Conservation (phyloP, 2,888 invertebrate genomes). For the Liodrosophila aerea region DNA sequence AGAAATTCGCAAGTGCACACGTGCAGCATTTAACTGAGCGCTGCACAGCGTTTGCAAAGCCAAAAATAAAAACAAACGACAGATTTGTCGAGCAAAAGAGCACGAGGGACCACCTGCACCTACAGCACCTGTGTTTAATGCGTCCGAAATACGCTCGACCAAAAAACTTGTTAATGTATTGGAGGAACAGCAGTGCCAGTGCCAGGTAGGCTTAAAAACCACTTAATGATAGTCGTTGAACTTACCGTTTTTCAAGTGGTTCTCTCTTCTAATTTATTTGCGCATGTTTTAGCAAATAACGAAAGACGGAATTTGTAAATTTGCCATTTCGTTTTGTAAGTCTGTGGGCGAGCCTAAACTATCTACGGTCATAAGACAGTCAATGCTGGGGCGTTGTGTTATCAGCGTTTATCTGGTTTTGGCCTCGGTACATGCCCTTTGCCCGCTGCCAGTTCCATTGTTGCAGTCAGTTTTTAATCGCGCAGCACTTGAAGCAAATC, state of each 20-base stretch:
- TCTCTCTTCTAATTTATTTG: slow-evolving; percentile 14
- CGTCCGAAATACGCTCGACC: slow-evolving; percentile 9
- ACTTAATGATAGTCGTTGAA: slow-evolving; percentile 12
- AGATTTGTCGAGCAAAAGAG: slow-evolving; percentile 1
- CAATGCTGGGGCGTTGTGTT: slow-evolving; percentile 14
- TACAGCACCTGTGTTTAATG: slow-evolving; percentile 4
- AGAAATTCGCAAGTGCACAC: slow-evolving; percentile 11
- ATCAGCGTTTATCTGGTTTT: slow-evolving; percentile 49
- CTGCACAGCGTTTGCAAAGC: neutral
- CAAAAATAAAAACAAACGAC: slow-evolving; percentile 10
- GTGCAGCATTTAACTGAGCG: slow-evolving; percentile 33
- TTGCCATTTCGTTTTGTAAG: no score
- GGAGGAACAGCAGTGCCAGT: slow-evolving; percentile 16
- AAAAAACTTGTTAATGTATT: slow-evolving; percentile 45
- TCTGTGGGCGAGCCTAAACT: no score
- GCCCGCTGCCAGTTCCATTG: slow-evolving; percentile 15
- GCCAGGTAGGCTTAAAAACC: slow-evolving; percentile 48
- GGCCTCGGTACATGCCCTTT: slow-evolving; percentile 40
- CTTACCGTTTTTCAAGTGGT: slow-evolving; percentile 5
- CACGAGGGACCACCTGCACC: neutral
- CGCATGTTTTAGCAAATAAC: slow-evolving; percentile 5
- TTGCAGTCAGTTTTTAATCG: slow-evolving; percentile 14
- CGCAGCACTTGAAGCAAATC: slow-evolving; percentile 6
- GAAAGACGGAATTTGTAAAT: no score
- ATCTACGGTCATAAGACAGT: slow-evolving; percentile 20